phyloP scores from a whole-genome alignment of 2,797 vertebrate genomes.

The Catostomus latipinnis region DNA sequence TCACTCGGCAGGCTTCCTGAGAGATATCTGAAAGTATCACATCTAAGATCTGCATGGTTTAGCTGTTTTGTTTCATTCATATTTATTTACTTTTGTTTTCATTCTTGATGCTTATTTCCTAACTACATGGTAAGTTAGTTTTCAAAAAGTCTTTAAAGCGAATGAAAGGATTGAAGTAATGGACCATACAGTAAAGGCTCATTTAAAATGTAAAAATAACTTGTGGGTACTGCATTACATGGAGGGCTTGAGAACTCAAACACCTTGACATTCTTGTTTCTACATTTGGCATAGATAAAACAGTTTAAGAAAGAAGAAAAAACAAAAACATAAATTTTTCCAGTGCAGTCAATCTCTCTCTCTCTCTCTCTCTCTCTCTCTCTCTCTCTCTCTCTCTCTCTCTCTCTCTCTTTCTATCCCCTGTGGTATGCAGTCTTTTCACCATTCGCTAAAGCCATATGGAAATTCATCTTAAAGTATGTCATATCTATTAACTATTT shows the following conservation, averaged over 20 bases:
- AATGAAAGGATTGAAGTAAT: constrained; percentile 56
- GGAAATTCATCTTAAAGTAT: constrained; percentile 76
- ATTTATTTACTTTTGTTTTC: constrained; percentile 2
- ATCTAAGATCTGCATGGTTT: constrained; percentile 20
- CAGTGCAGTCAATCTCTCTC: constrained; percentile 37
- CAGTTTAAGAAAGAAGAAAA: background rate
- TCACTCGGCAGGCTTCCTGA: constrained; percentile 49
- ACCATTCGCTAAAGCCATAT: constrained; percentile 67
- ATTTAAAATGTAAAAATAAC: constrained; percentile 60
- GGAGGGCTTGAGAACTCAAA: constrained; percentile 43
- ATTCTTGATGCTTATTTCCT: constrained; percentile 17
- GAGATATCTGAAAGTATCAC: constrained; percentile 12
- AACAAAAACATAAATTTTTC: constrained; percentile 52
- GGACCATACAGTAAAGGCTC: constrained; percentile 51
- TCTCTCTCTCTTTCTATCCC: constrained; percentile 24
- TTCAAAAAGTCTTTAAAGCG: constrained; percentile 44
- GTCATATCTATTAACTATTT: constrained; percentile 78
- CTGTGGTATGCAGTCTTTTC: constrained; percentile 55
- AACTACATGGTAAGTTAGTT: constrained; percentile 19
- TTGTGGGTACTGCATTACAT: constrained; percentile 24
- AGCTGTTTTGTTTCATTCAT: background rate
- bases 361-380: too few relatives aligned
- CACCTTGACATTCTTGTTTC: constrained; percentile 58
- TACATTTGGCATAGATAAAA: constrained; percentile 54
- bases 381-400: constrained; percentile 18